phyloP scores from a whole-genome alignment of 2,113 vertebrate species.

The Tupaia tana region DNA sequence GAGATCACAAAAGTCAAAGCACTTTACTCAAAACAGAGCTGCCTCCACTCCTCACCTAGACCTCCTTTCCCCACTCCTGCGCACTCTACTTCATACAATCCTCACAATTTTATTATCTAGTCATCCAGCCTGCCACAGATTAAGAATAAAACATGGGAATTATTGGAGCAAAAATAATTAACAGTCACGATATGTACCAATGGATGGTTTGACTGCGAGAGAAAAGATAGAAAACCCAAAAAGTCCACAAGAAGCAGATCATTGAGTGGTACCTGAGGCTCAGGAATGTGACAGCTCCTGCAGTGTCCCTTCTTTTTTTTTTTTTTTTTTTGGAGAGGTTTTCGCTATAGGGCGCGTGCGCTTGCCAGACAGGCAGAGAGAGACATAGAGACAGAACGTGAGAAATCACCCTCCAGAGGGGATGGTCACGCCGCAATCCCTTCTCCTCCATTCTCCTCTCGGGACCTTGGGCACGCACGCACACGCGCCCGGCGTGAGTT shows the following conservation, averaged over 20 bases:
- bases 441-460: no score
- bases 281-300: neutral
- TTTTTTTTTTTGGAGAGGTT: no score
- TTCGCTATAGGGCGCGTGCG: no score
- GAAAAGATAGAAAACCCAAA: neutral
- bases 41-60: neutral
- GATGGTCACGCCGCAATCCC: no score
- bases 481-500: no score
- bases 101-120: neutral
- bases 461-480: no score
- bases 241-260: neutral
- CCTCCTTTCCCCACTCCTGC: no score
- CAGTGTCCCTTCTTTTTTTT: neutral
- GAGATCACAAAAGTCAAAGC: neutral
- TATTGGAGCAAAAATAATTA: neutral
- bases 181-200: neutral
- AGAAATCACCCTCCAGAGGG: no score
- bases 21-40: neutral
- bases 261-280: neutral
- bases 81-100: neutral
- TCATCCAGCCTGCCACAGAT: neutral
- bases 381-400: no score
- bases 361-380: no score
- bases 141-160: conserved; percentile 7
- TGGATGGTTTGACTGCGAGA: neutral